These are phyloP conservation scores for Porphyrio hochstetteri DNA, from an alignment of 2,113 vertebrate genomes.

Conservation along the genomic window DNA sequence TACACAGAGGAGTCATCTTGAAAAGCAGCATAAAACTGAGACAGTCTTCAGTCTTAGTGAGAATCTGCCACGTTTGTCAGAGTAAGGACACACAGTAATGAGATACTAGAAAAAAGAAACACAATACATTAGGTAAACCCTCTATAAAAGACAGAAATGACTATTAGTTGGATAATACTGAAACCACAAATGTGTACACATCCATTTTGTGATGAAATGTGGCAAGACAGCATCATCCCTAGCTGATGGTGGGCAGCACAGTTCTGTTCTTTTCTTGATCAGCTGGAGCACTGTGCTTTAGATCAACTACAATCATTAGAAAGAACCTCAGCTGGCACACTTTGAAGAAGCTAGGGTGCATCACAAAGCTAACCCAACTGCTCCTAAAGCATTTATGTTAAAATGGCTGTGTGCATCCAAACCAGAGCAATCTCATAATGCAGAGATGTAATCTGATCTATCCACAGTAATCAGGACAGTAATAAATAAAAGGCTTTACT, in stretches of 20 bases:
- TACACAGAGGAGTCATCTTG: background rate
- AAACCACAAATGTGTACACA: background rate
- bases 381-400: background rate
- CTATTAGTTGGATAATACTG: background rate
- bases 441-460: background rate
- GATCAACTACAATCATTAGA: background rate
- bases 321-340: background rate
- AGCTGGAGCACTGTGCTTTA: background rate
- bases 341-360: background rate
- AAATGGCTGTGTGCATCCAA: background rate
- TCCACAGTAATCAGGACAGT: background rate
- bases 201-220: background rate
- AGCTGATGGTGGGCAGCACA: background rate
- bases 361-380: background rate
- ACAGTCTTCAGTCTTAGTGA: background rate
- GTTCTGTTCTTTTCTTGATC: background rate
- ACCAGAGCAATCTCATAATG: background rate
- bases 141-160: background rate
- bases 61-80: background rate
- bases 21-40: background rate
- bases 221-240: fast-evolving
- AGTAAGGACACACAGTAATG: background rate
- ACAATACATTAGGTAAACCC: background rate
- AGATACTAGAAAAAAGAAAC: background rate
- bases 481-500: background rate